Percentiles rank a stretch among this genome's conserved stretches.
Evolutionary conservation across 1,140 invertebrate species (phyloP).

Genomic region (Zaprionus taronus): DNA sequence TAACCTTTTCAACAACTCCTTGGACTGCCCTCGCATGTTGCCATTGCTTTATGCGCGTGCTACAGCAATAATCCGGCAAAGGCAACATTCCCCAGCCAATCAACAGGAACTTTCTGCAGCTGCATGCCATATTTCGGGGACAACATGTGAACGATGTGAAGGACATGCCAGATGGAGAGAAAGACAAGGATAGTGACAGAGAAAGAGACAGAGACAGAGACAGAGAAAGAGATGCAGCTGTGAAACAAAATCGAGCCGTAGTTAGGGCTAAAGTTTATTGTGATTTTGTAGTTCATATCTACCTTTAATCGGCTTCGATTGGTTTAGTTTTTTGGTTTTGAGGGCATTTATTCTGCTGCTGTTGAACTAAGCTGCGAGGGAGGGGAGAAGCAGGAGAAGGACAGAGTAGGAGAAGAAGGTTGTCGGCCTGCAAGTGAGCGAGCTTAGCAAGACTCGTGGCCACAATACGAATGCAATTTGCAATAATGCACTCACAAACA

Average conservation of each 20-base stretch:
- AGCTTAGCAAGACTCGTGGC: background rate
- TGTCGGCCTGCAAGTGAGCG: background rate
- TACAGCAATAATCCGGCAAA: slow-evolving; percentile 7
- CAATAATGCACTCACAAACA: slow-evolving; percentile 10
- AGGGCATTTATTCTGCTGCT: background rate
- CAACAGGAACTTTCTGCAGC: background rate
- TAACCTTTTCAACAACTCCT: background rate
- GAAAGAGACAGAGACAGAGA: background rate
- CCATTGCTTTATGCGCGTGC: background rate
- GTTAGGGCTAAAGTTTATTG: slow-evolving; percentile 11
- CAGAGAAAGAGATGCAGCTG: background rate
- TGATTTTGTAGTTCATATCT: background rate
- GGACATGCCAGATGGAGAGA: background rate
- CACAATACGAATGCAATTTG: slow-evolving; percentile 7
- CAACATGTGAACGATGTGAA: background rate
- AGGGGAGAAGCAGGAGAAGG: background rate
- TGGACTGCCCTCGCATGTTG: background rate
- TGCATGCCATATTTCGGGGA: slow-evolving; percentile 2
- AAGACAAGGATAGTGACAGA: no score
- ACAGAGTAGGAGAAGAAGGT: no score
- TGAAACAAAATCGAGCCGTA: background rate
- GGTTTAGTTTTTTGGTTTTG: slow-evolving; percentile 6
- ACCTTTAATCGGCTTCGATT: slow-evolving; percentile 9
- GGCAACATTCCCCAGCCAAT: slow-evolving; percentile 5
- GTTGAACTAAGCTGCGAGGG: background rate